Conservation (phyloP, 92 coral and sea anemone genomes). For the Epizoanthus fatuus region DNA sequence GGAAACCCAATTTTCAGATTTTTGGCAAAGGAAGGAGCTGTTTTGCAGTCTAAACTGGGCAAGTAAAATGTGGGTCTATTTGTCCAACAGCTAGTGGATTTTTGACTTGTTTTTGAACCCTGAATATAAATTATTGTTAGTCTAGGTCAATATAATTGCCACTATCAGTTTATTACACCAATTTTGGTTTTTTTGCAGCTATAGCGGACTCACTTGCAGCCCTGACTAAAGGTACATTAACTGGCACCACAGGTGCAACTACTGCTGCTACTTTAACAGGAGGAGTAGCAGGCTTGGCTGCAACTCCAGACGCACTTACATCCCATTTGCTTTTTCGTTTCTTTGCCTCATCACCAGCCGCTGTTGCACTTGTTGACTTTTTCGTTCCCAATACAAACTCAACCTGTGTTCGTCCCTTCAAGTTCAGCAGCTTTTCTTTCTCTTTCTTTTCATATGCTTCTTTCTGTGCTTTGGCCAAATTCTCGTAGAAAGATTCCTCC, state of each 20-base stretch:
- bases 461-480: constrained; percentile 87
- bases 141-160: too few species aligned
- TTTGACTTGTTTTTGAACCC: too few species aligned
- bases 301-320: constrained; percentile 74
- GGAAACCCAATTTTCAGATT: too few species aligned
- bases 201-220: background rate
- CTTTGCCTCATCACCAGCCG: constrained; percentile 79
- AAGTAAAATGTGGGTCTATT: too few species aligned
- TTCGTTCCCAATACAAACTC: constrained; percentile 95
- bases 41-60: too few species aligned
- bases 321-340: constrained; percentile 97
- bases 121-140: too few species aligned
- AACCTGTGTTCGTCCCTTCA: constrained; percentile 78
- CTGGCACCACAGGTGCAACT: constrained; percentile 25
- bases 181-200: constrained; percentile 28
- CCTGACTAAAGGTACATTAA: background rate
- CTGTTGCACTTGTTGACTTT: constrained; percentile 43
- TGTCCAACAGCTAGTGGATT: too few species aligned
- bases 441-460: constrained; percentile 94
- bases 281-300: constrained; percentile 67
- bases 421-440: constrained; percentile 85
- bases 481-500: constrained; percentile 94
- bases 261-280: constrained; percentile 61
- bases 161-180: background rate
- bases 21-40: too few species aligned